Base-by-base conservation (phyloP, 2,797 vertebrate genomes). In the Enteromius afrohamiltoni region DNA sequence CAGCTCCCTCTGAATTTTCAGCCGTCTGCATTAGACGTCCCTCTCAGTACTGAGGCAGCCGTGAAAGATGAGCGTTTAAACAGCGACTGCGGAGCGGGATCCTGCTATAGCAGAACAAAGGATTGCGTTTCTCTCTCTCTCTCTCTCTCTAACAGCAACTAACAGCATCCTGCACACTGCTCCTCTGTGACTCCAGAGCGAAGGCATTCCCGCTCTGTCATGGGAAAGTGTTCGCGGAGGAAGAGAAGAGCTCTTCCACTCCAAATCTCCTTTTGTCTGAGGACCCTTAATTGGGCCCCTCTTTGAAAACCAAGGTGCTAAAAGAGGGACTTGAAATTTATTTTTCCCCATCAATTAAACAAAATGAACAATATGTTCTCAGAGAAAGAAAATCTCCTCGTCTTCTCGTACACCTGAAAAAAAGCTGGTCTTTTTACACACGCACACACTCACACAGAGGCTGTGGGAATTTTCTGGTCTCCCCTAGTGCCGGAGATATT, bases 201-300 rank as follows among this genome's bases (percentile, higher is more conserved):
- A 91, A 90, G 90, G 88, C 88, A 90, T 90, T 90, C 89, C 89
- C 86, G 80, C 85, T 88, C 88, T 88, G 89, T 89, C 91, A 92
- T 91, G 91, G 90, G 91, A 92, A 91, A 89, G 87, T 87, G 87
- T 88, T 84, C 65, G 17, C 75, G 16, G 82, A 71, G 83, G 82
- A 77, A 80, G 81, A 86, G 82, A 77, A 86, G 87, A 81, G 88
- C 86, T 83, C 77, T 79, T 88, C 93, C 94, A 91, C 92, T 93
- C 90, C 91, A 92, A 88, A 88, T 77, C 87, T 89, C 77, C 85
- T 90, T 94, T 94, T 94, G 92, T 95, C 90, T 92, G 89, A 88
- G 85, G 88, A 86, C 86, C 80, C 93, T 93, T 95, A 95, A 94
- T 95, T 94, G 93, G 93, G 86, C 86, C 90, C 88, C 90, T 90